Conservation (phyloP, 2,888 invertebrate genomes). For the Sinotaia quadrata region DNA sequence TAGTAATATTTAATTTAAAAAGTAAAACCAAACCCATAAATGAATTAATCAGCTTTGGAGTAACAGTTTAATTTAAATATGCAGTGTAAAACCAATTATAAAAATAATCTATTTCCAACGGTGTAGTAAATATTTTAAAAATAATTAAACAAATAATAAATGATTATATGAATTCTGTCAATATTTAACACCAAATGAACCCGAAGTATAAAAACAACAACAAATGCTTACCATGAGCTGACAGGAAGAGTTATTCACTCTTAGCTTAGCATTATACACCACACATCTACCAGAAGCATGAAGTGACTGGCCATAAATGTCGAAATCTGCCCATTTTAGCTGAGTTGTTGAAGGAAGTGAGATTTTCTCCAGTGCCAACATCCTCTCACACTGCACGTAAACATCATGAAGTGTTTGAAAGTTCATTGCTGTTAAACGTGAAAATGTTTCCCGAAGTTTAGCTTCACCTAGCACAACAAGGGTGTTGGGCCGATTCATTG, state of each 20-base stretch:
- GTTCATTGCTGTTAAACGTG: constrained; percentile 54
- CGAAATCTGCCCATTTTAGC: constrained; percentile 62
- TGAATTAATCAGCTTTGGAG: no score
- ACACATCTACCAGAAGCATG: constrained; percentile 62
- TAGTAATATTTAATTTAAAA: no score
- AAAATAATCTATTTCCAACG: no score
- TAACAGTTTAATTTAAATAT: no score
- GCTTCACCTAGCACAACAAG: constrained; percentile 56
- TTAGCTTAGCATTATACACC: constrained; percentile 61
- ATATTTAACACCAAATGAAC: no score
- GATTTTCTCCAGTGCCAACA: constrained; percentile 53
- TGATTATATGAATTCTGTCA: no score
- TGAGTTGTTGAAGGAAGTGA: constrained; percentile 26
- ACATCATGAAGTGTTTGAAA: constrained; percentile 59
- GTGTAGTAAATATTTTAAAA: no score
- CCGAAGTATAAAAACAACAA: no score
- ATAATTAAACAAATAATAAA: no score
- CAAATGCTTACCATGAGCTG: constrained; percentile 58
- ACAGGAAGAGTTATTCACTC: constrained; percentile 50
- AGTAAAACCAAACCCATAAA: no score
- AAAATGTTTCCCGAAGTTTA: constrained; percentile 54
- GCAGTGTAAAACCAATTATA: no score
- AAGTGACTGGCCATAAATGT: constrained; percentile 60
- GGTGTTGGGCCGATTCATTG: constrained; percentile 62
- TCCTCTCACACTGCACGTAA: constrained; percentile 56